Evolutionary conservation across 2,113 vertebrate species (phyloP).

Genomic region (Protobothrops flavoviridis): DNA sequence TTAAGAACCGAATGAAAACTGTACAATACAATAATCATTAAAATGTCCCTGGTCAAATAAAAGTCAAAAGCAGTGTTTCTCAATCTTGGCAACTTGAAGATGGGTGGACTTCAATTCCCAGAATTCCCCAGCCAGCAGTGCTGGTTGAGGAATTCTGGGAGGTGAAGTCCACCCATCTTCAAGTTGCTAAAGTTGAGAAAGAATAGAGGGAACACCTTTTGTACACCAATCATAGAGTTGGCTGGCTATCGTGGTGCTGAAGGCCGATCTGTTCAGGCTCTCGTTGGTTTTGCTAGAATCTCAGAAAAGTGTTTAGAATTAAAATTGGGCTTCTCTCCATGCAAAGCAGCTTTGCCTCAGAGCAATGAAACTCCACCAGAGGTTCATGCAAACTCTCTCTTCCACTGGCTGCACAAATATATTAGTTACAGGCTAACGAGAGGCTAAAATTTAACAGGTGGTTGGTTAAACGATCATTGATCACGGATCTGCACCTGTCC

Average conservation of each 20-base stretch:
- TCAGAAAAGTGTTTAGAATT: neutral
- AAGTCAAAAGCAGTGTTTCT: neutral
- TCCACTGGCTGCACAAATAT: neutral
- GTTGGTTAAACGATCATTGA: neutral
- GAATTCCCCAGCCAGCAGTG: too few species aligned
- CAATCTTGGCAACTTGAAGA: neutral
- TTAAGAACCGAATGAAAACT: neutral
- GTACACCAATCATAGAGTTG: neutral
- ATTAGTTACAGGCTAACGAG: neutral
- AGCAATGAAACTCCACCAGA: neutral
- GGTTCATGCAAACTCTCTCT: neutral
- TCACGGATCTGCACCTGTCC: neutral
- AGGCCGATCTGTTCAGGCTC: neutral
- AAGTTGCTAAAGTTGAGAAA: neutral
- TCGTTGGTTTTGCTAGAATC: neutral
- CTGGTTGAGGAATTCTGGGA: neutral
- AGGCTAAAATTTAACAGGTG: neutral
- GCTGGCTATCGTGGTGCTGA: neutral
- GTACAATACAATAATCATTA: neutral
- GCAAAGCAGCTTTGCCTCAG: neutral
- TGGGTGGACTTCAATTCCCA: neutral
- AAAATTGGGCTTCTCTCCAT: neutral
- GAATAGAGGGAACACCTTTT: neutral
- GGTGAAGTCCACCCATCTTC: neutral
- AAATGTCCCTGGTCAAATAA: neutral